Evolutionary conservation across 2,113 vertebrate species (phyloP), one percentile per base, ranked within the genome.

Genomic region (Pogonocichla stellata): DNA sequence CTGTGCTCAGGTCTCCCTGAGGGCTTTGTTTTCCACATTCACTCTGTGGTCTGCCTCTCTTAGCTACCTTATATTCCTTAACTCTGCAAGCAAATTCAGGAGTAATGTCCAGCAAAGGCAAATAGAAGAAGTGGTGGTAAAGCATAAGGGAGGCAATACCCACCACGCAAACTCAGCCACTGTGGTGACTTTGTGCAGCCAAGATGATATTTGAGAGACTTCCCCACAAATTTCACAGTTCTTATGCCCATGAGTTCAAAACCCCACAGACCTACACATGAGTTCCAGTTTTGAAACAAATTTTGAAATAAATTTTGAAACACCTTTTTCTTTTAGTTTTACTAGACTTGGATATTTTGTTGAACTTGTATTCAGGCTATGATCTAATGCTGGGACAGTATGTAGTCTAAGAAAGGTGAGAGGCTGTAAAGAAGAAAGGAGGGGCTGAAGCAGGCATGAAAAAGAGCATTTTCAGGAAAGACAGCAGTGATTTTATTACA

Each of bases 91-190:
- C 1, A 73, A 70, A 40, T 70, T 85, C 40, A 70, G 10, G 5
- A 45, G 7, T 48, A 85, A 61, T 40, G 12, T 15, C n/a, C 19
- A 88, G 6, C 8, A 67, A 57, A 70, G 4, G 5, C n/a, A 81
- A 38, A 58, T 8, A 62, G 43, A 66, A 77, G 22, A 13, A 62
- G 13, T 26, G 8, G 14, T 38, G 10, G 14, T 33, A 75, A 86
- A 67, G 6, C 17, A 23, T 12, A 3, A 71, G 2, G 14, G 6
- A 67, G 9, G 3, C 0, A 3, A 42, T 31, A 54, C 1, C 4
- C 24, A 19, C 8, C 42, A 53, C 3, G 31, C 31, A 36, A 53
- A 8, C 4, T 14, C 24, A 53, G 24, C 4, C 25, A 47, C 15
- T 43, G 3, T 22, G 5, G 4, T 19, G 28, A 20, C 19, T 65